Evolutionary conservation across 2,888 invertebrate species (phyloP), one percentile per base, ranked within the genome.

Genomic region (Caenorhabditis sp.): DNA sequence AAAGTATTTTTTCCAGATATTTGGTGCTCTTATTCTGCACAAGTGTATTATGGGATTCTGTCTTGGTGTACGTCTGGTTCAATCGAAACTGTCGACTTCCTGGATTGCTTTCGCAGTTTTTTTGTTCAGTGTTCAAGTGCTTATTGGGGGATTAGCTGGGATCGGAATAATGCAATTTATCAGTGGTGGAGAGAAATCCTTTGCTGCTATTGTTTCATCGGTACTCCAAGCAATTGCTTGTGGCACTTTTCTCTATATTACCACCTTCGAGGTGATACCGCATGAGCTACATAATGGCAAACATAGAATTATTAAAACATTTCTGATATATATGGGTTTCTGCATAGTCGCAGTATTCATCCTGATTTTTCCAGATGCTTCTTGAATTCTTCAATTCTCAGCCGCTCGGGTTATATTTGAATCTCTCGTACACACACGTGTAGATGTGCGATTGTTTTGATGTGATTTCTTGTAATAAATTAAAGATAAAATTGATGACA

Each of bases 241-340:
- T 56, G 98, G 97, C 15, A 97, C 97, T 0, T 94, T 98, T 53
- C 93, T 98, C 3, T 98, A 97, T 93, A 96, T 98, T 18, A 96
- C 97, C n/a, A 97, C 97, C 93, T 97, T 97, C 92, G 97, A 98
- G 74, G 85, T 87, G 18, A 94, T 97, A 89, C 95, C 95, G 6
- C 93, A 95, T 80, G 95, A 95, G 88, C 67, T 92, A 8, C 86
- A 88, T 61, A 80, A 84, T 44, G 50, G 65, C 1, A 84, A 86
- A 9, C 68, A 85, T 69, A 86, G 91, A 22, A 79, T 89, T 3
- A 32, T 67, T 1, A 91, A 91, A 60, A 74, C 90, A 44, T 28
- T 88, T 15, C 84, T 83, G 50, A 83, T 91, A 8, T 79, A 88
- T 58, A 35, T 82, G n/a, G 91, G 91, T 1, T 90, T 90, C 56